A percentile compares a stretch with the other conserved stretches of the same genome.
Evolutionary conservation across 2,113 vertebrate genomes (phyloP).

Genomic region (Pica pica): DNA sequence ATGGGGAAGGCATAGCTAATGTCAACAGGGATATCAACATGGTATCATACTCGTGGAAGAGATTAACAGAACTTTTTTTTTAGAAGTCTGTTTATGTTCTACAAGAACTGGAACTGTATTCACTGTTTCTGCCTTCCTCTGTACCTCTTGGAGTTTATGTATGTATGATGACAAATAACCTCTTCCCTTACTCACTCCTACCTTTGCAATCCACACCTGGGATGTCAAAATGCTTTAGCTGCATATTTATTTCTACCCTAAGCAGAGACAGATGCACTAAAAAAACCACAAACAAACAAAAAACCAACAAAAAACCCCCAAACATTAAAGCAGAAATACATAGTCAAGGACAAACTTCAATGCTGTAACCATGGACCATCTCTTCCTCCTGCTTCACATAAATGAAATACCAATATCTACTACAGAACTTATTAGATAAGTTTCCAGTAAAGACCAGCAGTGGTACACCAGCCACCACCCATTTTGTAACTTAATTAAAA

Average conservation of each 20-base stretch:
- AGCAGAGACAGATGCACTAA: background rate
- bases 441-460: background rate
- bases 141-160: background rate
- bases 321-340: background rate
- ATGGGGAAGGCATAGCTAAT: background rate
- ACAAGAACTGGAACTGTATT: background rate
- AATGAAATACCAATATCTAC: background rate
- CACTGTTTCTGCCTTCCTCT: background rate
- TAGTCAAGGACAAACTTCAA: background rate
- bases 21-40: background rate
- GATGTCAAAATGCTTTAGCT: background rate
- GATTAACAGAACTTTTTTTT: background rate
- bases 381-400: background rate
- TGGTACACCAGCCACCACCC: background rate
- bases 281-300: background rate
- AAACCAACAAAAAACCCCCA: background rate
- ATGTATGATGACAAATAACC: background rate
- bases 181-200: background rate
- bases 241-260: background rate
- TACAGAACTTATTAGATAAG: background rate
- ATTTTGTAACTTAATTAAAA: conserved; percentile 31
- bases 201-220: background rate
- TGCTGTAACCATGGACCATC: background rate
- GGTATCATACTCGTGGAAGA: background rate
- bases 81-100: background rate